These are phyloP conservation scores for Acrobasis repandana DNA, from an alignment of 2,888 invertebrate species.

Conservation along the genomic window DNA sequence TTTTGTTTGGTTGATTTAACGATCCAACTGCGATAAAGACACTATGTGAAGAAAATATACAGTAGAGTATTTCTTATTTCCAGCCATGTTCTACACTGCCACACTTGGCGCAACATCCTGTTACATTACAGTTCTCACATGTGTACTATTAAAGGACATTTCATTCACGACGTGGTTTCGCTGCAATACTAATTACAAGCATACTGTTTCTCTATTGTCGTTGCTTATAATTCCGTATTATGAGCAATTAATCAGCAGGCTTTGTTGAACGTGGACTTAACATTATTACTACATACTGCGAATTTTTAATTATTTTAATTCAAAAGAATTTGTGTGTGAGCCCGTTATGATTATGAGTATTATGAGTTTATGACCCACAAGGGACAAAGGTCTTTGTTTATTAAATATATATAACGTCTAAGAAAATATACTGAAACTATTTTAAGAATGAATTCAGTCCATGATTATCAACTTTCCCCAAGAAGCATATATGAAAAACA, in stretches of 20 bases:
- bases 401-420: no score
- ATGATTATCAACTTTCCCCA: no score
- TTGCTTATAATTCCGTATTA: slow-evolving; percentile 7
- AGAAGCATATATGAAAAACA: no score
- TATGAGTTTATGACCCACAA: not conserved
- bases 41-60: no score
- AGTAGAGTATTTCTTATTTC: no score
- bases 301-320: not conserved
- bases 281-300: not conserved
- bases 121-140: no score
- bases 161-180: slow-evolving; percentile 2
- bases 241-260: slow-evolving; percentile 5
- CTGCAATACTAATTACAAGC: slow-evolving; percentile 23
- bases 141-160: slow-evolving; percentile 24
- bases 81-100: no score
- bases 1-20: no score
- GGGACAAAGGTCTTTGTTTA: not conserved
- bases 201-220: slow-evolving; percentile 2
- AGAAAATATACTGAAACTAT: no score
- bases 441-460: no score
- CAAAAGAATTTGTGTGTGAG: not conserved
- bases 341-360: not conserved
- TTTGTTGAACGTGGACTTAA: not conserved
- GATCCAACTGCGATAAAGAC: no score
- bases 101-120: no score